phyloP scores from a whole-genome alignment of 2,113 vertebrate species.

The Hirundichthys speculiger region DNA sequence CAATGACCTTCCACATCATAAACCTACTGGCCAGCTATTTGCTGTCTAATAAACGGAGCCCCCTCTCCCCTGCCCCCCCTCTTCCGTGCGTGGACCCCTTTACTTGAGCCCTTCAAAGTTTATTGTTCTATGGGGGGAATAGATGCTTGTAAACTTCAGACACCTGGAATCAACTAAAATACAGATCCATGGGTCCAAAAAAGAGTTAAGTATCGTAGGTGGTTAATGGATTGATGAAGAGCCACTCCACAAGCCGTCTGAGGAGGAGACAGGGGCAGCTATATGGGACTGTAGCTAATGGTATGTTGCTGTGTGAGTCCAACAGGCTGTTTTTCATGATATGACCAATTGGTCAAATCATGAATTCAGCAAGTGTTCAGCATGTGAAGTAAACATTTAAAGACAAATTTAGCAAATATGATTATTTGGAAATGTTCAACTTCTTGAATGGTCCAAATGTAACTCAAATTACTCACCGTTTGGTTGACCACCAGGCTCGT shows the following conservation, averaged over 20 bases:
- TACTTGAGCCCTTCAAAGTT: conserved; percentile 74
- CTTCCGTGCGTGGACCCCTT: conserved; percentile 52
- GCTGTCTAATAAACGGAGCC: conserved; percentile 83
- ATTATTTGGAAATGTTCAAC: no score
- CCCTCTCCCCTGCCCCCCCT: conserved; percentile 45
- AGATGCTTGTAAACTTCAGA: conserved; percentile 76
- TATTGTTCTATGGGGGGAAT: conserved; percentile 76
- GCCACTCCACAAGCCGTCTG: conserved; percentile 56
- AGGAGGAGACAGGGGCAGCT: conserved; percentile 44
- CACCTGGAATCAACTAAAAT: conserved; percentile 82
- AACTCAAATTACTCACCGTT: no score
- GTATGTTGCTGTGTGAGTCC: no score
- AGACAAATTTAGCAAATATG: no score
- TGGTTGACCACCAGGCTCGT: no score
- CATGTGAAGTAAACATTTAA: no score
- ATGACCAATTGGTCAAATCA: no score
- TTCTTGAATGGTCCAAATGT: no score
- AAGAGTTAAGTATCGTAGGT: conserved; percentile 69
- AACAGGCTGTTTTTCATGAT: no score
- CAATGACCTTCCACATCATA: conserved; percentile 86
- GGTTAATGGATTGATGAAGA: conserved; percentile 72
- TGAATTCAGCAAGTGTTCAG: no score
- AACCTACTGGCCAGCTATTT: conserved; percentile 82
- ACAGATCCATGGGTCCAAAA: conserved; percentile 66
- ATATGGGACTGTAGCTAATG: conserved; percentile 46